Base-by-base conservation (phyloP, 2,888 invertebrate genomes). In the Macroteleia sp. region DNA sequence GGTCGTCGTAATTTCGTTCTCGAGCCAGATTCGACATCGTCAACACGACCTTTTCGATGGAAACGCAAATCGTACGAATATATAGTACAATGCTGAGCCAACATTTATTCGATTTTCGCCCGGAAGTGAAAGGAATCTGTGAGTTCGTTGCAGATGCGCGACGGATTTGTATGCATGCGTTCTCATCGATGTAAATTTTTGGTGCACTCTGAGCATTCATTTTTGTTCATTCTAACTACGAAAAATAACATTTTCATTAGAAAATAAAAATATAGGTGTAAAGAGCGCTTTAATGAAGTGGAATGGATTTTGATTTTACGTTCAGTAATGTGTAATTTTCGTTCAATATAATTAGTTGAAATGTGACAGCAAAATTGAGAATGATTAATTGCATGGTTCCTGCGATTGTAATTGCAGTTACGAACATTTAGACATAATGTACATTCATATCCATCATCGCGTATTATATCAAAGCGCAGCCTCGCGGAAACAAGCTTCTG, bases 81-180 rank as follows among this genome's bases (percentile, higher is more conserved):
- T 98, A 96, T 89, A 96, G 96, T 42, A 95, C 96, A 14, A 96
- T 98, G 96, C 92, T 97, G 62, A 92, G 92, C 44, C 97, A 97
- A 91, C 97, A 97, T 81, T 89, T 97, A 57, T 89, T 92, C 67
- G 94, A 95, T 57, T 97, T 97, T 88, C 94, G 95, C 76, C 95
- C 95, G 87, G 96, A 97, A 87, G 95, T 97, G 19, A 96, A 96
- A 88, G 92, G 94, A 83, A 93, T 94, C 34, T 94, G 96, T 93
- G 88, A 90, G 85, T 80, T 61, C 41, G 46, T 62, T 46, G 59
- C 64, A 70, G 39, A 74, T 59, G 50, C 57, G 62, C 54, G 9
- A 48, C 41, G 48, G 25, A 76, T 76, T 75, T 75, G n/a, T 48
- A 62, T 69, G 12, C n/a, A 71, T 42, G n/a, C 22, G 14, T 52